Percentiles rank a stretch among this genome's conserved stretches.
Conservation (phyloP, 2,797 vertebrate genomes). For the Melanotaenia nigrans region DNA sequence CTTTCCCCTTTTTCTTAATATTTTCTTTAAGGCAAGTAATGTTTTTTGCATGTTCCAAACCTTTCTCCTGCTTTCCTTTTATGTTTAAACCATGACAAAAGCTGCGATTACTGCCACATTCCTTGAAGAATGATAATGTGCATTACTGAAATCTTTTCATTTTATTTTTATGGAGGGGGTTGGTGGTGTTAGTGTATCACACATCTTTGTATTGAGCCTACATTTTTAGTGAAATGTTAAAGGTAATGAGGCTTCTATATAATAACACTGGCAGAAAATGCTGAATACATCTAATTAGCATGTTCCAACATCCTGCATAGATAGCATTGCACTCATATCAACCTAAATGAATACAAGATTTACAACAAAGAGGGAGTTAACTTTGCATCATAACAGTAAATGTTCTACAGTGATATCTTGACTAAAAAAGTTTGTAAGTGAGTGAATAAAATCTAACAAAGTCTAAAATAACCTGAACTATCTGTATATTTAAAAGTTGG, state of each 20-base stretch:
- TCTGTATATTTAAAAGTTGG: not conserved
- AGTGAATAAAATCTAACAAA: not conserved
- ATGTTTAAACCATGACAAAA: not conserved
- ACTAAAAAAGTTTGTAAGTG: too few species aligned
- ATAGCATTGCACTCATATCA: not conserved
- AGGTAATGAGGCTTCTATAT: not conserved
- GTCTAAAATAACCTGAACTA: not conserved
- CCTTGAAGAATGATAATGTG: not conserved
- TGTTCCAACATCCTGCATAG: not conserved
- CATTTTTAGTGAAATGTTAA: not conserved
- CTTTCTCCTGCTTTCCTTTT: not conserved
- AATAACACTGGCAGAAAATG: not conserved
- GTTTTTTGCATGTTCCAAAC: not conserved
- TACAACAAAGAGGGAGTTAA: not conserved
- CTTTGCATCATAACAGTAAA: not conserved
- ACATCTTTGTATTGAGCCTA: not conserved
- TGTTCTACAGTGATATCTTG: not conserved
- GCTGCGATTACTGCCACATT: not conserved
- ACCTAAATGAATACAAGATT: not conserved
- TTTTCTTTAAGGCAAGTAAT: not conserved
- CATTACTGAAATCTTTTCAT: not conserved
- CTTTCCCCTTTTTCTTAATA: not conserved
- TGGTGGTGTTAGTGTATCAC: not conserved
- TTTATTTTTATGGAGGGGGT: not conserved
- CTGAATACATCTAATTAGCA: conserved; percentile 1